These are phyloP conservation scores for Sapayoa aenigma DNA, from an alignment of 2,113 vertebrate species.

Conservation along the genomic window DNA sequence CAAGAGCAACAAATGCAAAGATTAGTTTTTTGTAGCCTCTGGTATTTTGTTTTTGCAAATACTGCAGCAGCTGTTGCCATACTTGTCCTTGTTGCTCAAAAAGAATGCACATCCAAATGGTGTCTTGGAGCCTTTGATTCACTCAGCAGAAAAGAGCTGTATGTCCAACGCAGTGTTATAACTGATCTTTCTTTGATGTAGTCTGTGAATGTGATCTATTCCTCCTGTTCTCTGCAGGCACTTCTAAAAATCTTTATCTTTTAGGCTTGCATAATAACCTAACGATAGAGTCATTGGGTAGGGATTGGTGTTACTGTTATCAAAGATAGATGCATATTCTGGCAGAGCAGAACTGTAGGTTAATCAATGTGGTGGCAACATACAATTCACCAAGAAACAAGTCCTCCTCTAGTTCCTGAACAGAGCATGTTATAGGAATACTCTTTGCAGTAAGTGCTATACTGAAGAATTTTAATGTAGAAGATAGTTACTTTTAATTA, in stretches of 20 bases:
- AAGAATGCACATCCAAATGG: neutral
- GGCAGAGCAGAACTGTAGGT: neutral
- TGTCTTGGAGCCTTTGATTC: neutral
- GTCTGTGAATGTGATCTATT: neutral
- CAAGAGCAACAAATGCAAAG: slow-evolving; percentile 37
- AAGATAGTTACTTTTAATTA: slow-evolving; percentile 74
- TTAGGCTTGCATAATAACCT: neutral
- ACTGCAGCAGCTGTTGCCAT: slow-evolving; percentile 66
- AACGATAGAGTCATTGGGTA: neutral
- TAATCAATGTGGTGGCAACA: neutral
- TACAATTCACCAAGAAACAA: slow-evolving; percentile 32
- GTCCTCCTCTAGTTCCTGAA: slow-evolving; percentile 58
- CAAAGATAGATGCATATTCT: neutral
- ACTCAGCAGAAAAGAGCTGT: neutral
- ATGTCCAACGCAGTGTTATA: neutral
- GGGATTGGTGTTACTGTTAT: neutral
- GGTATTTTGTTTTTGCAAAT: slow-evolving; percentile 57
- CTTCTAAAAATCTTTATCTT: neutral
- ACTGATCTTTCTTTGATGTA: neutral
- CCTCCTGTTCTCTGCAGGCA: neutral
- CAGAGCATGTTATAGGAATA: slow-evolving; percentile 46
- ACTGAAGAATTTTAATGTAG: slow-evolving; percentile 64
- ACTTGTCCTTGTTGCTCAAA: slow-evolving; percentile 23
- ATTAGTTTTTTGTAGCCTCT: slow-evolving; percentile 37
- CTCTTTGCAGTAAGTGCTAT: slow-evolving; percentile 57